Percentiles rank a stretch among this genome's conserved stretches.
phyloP scores from a whole-genome alignment of 2,797 vertebrate genomes.

The Ceyx erithaca region DNA sequence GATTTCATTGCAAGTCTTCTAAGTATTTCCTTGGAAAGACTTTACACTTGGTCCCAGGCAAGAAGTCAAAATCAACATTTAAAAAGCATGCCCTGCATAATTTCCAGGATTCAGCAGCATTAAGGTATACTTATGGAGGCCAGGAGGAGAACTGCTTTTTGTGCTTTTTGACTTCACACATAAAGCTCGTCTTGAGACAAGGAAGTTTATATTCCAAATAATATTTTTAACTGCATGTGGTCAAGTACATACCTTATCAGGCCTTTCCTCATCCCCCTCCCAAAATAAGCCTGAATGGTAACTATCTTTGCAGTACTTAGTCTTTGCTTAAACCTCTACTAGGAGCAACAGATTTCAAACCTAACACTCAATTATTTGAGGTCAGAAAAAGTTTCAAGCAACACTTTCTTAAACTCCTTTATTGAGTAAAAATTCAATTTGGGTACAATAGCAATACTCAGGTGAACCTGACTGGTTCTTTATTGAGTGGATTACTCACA shows the following conservation, averaged over 20 bases:
- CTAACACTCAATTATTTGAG: background rate
- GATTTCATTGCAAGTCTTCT: slow-evolving; percentile 70
- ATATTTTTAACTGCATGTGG: slow-evolving; percentile 49
- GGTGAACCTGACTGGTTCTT: background rate
- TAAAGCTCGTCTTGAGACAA: slow-evolving; percentile 61
- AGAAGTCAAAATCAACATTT: slow-evolving; percentile 75
- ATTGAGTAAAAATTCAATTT: background rate
- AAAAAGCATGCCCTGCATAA: slow-evolving; percentile 63
- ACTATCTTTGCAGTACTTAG: background rate
- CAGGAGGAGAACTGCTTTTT: slow-evolving; percentile 49
- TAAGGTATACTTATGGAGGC: slow-evolving; percentile 46
- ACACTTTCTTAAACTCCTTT: background rate
- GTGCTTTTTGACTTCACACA: background rate
- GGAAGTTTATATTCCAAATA: slow-evolving; percentile 65
- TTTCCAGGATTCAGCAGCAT: slow-evolving; percentile 64
- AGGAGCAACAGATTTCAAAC: background rate
- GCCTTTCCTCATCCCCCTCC: background rate
- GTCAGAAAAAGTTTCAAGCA: background rate
- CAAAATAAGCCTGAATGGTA: slow-evolving; percentile 30
- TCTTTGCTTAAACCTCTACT: background rate
- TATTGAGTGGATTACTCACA: background rate
- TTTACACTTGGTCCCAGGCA: slow-evolving; percentile 76
- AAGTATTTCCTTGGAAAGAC: slow-evolving; percentile 80
- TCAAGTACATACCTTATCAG: slow-evolving; percentile 41
- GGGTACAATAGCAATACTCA: background rate